Conservation (phyloP, 1,140 invertebrate species). For the Propsilocerus akamusi region DNA sequence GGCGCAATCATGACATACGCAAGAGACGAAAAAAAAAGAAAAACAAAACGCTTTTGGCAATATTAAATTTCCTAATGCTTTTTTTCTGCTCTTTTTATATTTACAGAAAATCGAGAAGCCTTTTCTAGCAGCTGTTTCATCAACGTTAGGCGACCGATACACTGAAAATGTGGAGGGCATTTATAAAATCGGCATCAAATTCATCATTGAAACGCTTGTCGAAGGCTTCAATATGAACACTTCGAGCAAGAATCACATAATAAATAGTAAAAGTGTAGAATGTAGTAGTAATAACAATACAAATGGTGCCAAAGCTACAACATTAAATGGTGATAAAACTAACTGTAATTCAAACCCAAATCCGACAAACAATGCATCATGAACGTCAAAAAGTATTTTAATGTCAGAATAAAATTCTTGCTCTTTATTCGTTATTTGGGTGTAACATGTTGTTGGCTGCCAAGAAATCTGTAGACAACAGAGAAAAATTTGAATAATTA, state of each 20-base stretch:
- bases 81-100: slow-evolving; percentile 17
- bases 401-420: too few relatives aligned
- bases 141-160: slow-evolving; percentile 70
- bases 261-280: slow-evolving; percentile 8
- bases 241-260: slow-evolving; percentile 8
- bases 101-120: slow-evolving; percentile 79
- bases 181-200: slow-evolving; percentile 80
- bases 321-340: neutral
- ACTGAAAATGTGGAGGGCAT: slow-evolving; percentile 82
- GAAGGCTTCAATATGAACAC: slow-evolving; percentile 50
- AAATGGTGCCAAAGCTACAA: neutral
- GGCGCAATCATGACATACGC: too few relatives aligned
- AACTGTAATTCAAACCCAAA: neutral
- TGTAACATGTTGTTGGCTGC: too few relatives aligned
- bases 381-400: neutral
- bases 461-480: too few relatives aligned
- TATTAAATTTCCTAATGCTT: slow-evolving; percentile 5
- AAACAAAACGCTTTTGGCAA: too few relatives aligned
- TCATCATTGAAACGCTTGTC: slow-evolving; percentile 71
- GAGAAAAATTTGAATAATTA: too few relatives aligned
- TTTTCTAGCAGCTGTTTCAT: slow-evolving; percentile 68
- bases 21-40: too few relatives aligned
- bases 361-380: neutral
- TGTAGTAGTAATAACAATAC: slow-evolving; percentile 1
- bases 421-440: too few relatives aligned